Evolutionary conservation across 2,113 vertebrate genomes (phyloP).

Genomic region (Nothocercus nigrocapillus): DNA sequence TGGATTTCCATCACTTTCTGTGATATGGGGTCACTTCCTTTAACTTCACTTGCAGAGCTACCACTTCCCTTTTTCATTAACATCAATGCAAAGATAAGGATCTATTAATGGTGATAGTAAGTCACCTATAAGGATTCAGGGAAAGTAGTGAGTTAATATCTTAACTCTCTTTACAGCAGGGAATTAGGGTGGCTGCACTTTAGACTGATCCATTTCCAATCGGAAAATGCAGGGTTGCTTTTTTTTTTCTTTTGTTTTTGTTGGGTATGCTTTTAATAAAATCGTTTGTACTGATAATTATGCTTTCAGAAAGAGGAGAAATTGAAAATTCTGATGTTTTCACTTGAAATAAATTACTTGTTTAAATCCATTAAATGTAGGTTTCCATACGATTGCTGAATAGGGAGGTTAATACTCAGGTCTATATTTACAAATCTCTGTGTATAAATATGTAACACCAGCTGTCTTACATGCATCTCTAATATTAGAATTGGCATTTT

Average conservation of each 20-base stretch:
- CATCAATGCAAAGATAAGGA: background rate
- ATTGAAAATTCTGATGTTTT: background rate
- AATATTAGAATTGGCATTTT: constrained; percentile 1
- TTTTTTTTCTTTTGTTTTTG: background rate
- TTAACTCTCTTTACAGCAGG: background rate
- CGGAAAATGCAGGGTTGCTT: background rate
- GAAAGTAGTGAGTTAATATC: background rate
- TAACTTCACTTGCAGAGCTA: background rate
- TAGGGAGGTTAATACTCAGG: background rate
- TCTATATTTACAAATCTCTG: background rate
- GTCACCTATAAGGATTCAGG: background rate
- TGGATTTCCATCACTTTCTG: background rate
- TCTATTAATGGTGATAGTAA: background rate
- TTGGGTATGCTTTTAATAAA: background rate
- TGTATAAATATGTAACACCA: background rate
- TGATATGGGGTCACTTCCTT: background rate
- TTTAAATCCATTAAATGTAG: background rate
- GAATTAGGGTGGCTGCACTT: background rate
- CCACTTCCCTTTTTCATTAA: rapidly evolving
- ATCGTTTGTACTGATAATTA: background rate
- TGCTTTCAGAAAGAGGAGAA: background rate
- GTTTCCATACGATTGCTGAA: background rate
- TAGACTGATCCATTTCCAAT: background rate
- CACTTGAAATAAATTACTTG: background rate
- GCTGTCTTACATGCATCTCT: background rate